Evolutionary conservation across 1,140 invertebrate genomes (phyloP).

Genomic region (Lordiphosa mommai): DNA sequence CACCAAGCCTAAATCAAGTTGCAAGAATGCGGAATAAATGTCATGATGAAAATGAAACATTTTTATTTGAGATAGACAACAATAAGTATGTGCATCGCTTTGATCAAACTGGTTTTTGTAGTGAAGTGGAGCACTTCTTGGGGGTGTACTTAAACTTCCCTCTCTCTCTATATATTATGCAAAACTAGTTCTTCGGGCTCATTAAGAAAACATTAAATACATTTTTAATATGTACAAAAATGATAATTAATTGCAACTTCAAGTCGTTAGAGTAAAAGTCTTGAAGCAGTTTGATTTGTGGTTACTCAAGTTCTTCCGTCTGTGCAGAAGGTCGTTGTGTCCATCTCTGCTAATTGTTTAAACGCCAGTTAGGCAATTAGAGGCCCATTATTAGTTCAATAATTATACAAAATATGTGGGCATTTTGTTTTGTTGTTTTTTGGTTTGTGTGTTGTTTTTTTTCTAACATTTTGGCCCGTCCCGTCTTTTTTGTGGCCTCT

Average conservation of each 20-base stretch:
- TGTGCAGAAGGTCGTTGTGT: constrained; percentile 30
- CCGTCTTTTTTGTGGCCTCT: constrained; percentile 45
- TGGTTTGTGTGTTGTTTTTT: not conserved
- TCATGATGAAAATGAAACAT: constrained; percentile 35
- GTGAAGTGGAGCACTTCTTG: constrained; percentile 6
- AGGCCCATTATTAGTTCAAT: constrained; percentile 45
- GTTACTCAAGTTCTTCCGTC: constrained; percentile 44
- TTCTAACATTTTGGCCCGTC: constrained; percentile 15
- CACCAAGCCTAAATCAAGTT: constrained; percentile 74
- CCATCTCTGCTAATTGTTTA: constrained; percentile 51
- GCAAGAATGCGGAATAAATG: constrained; percentile 77
- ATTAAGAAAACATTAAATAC: constrained; percentile 5
- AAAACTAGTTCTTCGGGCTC: constrained; percentile 28
- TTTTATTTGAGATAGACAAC: constrained; percentile 11
- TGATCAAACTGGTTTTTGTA: constrained; percentile 12
- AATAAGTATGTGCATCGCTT: constrained; percentile 11
- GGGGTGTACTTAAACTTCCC: constrained; percentile 1
- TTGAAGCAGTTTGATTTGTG: constrained; percentile 7
- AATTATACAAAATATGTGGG: constrained; percentile 17
- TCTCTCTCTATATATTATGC: not conserved
- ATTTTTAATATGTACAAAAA: constrained; percentile 28
- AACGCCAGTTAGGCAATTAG: constrained; percentile 24
- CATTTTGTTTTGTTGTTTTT: constrained; percentile 9
- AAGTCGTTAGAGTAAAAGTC: constrained; percentile 25
- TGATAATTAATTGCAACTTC: constrained; percentile 61